phyloP scores from a whole-genome alignment of 1,140 invertebrate species.

The Drosophila bocki region DNA sequence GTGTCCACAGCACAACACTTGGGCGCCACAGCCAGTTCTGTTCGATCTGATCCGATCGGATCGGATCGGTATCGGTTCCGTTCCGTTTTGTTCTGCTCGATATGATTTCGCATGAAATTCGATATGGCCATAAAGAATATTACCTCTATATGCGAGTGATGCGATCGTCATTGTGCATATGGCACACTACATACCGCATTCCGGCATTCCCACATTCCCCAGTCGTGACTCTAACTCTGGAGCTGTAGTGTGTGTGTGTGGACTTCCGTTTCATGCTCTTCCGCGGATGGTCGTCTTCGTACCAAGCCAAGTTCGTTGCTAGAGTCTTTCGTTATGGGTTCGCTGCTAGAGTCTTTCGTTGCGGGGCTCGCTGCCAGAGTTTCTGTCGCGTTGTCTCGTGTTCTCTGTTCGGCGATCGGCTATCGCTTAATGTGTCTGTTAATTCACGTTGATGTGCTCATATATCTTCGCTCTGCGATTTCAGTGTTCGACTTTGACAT shows the following conservation, averaged over 20 bases:
- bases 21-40: slow-evolving; percentile 61
- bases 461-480: slow-evolving; percentile 76
- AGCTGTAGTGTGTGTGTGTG: slow-evolving; percentile 14
- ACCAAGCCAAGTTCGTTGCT: slow-evolving; percentile 17
- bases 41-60: slow-evolving; percentile 5
- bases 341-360: slow-evolving; percentile 76
- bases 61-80: slow-evolving; percentile 14
- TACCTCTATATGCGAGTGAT: slow-evolving; percentile 42
- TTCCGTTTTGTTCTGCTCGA: slow-evolving; percentile 33
- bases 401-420: slow-evolving; percentile 71
- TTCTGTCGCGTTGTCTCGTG: slow-evolving; percentile 36
- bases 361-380: slow-evolving; percentile 57
- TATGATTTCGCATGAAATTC: slow-evolving; percentile 52
- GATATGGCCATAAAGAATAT: slow-evolving; percentile 78
- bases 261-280: slow-evolving; percentile 51
- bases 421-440: slow-evolving; percentile 79
- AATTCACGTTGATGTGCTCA: slow-evolving; percentile 80
- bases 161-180: slow-evolving; percentile 41
- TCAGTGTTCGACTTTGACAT: slow-evolving; percentile 65
- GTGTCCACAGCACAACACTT: slow-evolving; percentile 10
- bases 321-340: slow-evolving; percentile 57
- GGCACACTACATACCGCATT: slow-evolving; percentile 32
- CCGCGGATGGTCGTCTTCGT: not conserved
- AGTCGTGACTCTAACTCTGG: slow-evolving; percentile 35
- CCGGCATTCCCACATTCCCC: slow-evolving; percentile 17